Evolutionary conservation across 2,888 invertebrate genomes (phyloP), one percentile per base, ranked within the genome.

Genomic region (Amphipyra berbera): DNA sequence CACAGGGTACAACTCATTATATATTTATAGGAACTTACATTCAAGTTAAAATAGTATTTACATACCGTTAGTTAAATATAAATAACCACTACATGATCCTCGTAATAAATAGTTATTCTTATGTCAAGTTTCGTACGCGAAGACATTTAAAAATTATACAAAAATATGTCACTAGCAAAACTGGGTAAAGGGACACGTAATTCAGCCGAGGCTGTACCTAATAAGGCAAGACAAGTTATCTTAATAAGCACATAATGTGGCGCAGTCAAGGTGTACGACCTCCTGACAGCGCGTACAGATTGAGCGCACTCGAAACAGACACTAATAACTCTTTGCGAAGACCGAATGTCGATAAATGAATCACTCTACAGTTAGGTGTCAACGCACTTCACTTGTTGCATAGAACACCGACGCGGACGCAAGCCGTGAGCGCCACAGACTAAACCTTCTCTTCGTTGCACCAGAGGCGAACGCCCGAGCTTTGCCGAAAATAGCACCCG

Each of bases 61-160:
- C 72, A 75, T 63, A 74, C 68, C 73, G 64, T 89, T 83, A 63
- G 59, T 82, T 78, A 96, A 82, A 97, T 96, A 92, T 96, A 96
- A 86, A 97, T 95, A 54, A 96, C 96, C 76, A 96, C 95, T 59
- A 96, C 95, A 82, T 96, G 95, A 83, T 96, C 95, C 81, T 96
- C 96, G 88, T 96, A 96, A 89, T 96, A 96, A 78, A 97, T 96
- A 12, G 96, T 97, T 78, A 97, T 96, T 77, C 97, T 95, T 86
- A 97, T 96, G 85, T 96, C 95, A 69, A 96, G 93, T 89, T 96
- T 96, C 65, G 95, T 94, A 71, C 95, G 95, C 78, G 96, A 96
- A 75, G 97, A 97, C 97, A 97, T 97, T 87, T 81, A 80, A 81
- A 81, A 80, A 79, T 72, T 65, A 70, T 73, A 79, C 69, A 80